Conservation (phyloP, 1,140 invertebrate species). For the Euura lappo region DNA sequence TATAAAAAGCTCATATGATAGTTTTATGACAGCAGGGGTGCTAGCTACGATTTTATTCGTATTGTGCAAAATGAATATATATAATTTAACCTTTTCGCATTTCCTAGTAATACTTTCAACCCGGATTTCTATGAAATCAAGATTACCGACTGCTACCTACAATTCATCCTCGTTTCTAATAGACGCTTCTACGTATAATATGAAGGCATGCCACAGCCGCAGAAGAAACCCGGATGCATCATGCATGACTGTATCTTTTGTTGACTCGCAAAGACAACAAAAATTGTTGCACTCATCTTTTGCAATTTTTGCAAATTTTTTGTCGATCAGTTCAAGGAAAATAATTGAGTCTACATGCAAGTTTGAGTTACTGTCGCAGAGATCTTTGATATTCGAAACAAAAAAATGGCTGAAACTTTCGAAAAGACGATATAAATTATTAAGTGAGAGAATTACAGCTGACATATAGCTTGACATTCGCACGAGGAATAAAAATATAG, state of each 20-base stretch:
- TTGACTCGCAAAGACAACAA: background rate
- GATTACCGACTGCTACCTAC: too few species aligned
- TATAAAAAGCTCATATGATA: conserved; percentile 14
- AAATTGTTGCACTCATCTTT: background rate
- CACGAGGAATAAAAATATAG: background rate
- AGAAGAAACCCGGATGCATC: background rate
- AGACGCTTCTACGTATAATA: too few species aligned
- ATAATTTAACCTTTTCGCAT: too few species aligned
- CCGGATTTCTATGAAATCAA: too few species aligned
- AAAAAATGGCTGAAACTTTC: background rate
- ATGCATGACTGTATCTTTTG: background rate
- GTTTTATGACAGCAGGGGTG: conserved; percentile 3
- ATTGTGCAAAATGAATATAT: too few species aligned
- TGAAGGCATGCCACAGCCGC: too few species aligned
- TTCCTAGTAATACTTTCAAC: too few species aligned
- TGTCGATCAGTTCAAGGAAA: too few species aligned
- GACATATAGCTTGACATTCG: background rate
- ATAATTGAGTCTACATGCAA: too few species aligned
- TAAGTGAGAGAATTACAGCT: background rate
- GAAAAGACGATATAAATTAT: background rate
- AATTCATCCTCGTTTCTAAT: too few species aligned
- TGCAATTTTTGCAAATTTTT: too few species aligned
- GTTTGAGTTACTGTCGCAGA: background rate
- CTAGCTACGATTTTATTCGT: background rate
- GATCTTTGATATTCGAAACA: background rate